Evolutionary conservation across 1,140 invertebrate species (phyloP).

Genomic region (Zaprionus kolodkinae): DNA sequence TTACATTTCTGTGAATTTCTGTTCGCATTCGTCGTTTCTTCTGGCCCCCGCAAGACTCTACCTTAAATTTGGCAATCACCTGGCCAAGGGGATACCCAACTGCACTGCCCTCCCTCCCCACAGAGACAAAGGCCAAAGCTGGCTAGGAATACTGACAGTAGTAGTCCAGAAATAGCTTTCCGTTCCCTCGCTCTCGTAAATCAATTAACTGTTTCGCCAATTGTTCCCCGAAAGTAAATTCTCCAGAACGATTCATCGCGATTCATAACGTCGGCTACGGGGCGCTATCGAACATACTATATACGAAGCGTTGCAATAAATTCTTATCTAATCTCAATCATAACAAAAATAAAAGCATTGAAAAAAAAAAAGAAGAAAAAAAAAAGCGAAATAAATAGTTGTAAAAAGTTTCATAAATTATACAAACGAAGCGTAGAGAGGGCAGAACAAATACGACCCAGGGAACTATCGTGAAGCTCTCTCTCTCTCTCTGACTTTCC

Average conservation of each 20-base stretch:
- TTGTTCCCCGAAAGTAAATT: constrained; percentile 22
- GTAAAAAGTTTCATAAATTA: constrained; percentile 64
- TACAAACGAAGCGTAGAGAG: constrained; percentile 14
- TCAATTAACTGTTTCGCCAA: constrained; percentile 63
- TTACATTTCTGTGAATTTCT: constrained; percentile 78
- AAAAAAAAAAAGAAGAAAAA: constrained; percentile 64
- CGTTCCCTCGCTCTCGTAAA: constrained; percentile 54
- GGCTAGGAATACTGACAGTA: constrained; percentile 47
- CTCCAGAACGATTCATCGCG: neutral
- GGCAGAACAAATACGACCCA: constrained; percentile 2
- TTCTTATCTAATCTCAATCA: constrained; percentile 82
- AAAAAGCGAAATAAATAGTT: constrained; percentile 57
- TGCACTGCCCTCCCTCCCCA: no score
- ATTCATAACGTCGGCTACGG: constrained; percentile 5
- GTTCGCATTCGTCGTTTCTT: constrained; percentile 24
- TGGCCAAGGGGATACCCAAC: neutral
- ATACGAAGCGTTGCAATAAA: constrained; percentile 72
- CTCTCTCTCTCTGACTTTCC: constrained; percentile 8
- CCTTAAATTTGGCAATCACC: constrained; percentile 30
- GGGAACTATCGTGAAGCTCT: constrained; percentile 10
- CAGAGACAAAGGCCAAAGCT: constrained; percentile 3
- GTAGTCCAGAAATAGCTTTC: constrained; percentile 66
- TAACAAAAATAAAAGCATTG: constrained; percentile 76
- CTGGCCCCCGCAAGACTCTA: constrained; percentile 14
- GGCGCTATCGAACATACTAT: constrained; percentile 53